Conservation (phyloP, 2,888 invertebrate genomes). For the Nephrotoma guestfalica region DNA sequence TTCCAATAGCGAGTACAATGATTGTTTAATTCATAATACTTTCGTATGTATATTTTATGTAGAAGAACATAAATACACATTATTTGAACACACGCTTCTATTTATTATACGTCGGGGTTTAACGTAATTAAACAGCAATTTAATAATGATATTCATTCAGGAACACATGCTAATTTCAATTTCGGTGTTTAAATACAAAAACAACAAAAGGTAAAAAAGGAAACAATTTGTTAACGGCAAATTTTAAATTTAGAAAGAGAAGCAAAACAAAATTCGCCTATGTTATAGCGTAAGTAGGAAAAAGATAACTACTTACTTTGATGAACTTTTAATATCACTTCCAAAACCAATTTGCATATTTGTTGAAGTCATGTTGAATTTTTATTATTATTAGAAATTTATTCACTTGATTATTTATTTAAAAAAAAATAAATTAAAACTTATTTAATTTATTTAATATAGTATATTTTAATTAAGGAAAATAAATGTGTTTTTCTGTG, state of each 20-base stretch:
- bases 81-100: not conserved
- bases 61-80: not conserved
- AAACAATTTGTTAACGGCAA: not conserved
- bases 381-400: not conserved
- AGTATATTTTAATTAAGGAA: not conserved
- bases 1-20: not conserved
- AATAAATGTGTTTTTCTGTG: not conserved
- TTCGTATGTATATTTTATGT: not conserved
- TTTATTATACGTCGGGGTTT: not conserved
- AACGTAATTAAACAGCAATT: not conserved
- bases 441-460: not conserved
- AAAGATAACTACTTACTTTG: conserved; percentile 38
- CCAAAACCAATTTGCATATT: conserved; percentile 42
- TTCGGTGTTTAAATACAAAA: not conserved
- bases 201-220: not conserved
- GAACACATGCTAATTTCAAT: not conserved
- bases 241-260: not conserved
- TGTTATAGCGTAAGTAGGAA: not conserved
- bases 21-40: not conserved
- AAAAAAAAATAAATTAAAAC: not conserved
- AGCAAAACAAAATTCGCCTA: not conserved
- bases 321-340: conserved; percentile 45
- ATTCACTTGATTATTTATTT: not conserved
- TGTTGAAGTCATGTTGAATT: conserved; percentile 41
- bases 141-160: not conserved